These are phyloP conservation scores for Scaptomyza reducta DNA, from an alignment of 2,888 invertebrate species.

Conservation along the genomic window DNA sequence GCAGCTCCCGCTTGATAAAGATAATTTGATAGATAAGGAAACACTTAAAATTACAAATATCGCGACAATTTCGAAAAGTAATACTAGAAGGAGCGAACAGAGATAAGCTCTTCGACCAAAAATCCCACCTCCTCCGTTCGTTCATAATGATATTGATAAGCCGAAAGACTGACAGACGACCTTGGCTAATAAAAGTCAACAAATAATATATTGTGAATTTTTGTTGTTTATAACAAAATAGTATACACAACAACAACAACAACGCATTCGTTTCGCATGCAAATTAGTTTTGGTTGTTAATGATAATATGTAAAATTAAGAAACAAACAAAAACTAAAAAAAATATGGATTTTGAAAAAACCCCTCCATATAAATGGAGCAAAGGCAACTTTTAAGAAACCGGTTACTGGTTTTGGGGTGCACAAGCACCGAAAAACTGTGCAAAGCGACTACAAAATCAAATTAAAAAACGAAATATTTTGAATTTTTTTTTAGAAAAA, in stretches of 20 bases:
- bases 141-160: conserved; percentile 37
- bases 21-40: conserved; percentile 27
- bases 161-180: conserved; percentile 32
- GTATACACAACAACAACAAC: conserved; percentile 8
- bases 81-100: background rate
- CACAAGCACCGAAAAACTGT: conserved; percentile 39
- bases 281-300: conserved; percentile 40
- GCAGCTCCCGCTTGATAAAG: conserved; percentile 16
- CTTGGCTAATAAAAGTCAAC: conserved; percentile 53
- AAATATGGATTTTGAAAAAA: too few relatives aligned
- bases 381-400: conserved; percentile 18
- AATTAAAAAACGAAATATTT: conserved; percentile 6
- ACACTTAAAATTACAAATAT: conserved; percentile 5
- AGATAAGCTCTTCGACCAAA: too few relatives aligned
- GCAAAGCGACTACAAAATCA: too few relatives aligned
- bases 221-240: conserved; percentile 7
- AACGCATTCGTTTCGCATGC: conserved; percentile 38
- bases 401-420: conserved; percentile 25
- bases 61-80: background rate
- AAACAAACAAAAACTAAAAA: conserved; percentile 22
- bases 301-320: conserved; percentile 16
- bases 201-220: conserved; percentile 30
- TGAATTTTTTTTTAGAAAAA: background rate
- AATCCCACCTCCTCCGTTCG: too few relatives aligned
- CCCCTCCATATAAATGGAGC: conserved; percentile 28